phyloP scores from a whole-genome alignment of 2,113 vertebrate species.

The Glaucomys volans region DNA sequence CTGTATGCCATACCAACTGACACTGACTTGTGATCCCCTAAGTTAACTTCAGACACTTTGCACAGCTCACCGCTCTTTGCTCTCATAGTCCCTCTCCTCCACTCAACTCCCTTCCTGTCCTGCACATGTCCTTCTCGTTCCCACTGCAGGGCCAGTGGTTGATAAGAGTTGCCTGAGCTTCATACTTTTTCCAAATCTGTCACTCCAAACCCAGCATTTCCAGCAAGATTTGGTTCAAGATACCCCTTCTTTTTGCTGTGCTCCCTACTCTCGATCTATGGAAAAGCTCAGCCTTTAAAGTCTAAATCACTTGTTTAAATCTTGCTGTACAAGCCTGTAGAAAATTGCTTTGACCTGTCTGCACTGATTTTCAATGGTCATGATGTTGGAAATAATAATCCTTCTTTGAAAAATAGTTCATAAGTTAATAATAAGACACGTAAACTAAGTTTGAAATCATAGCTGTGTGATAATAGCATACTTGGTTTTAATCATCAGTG shows the following conservation, averaged over 20 bases:
- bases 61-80: neutral
- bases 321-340: neutral
- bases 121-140: too few relatives aligned
- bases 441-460: neutral
- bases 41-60: neutral
- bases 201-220: neutral
- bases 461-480: neutral
- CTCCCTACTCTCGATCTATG: neutral
- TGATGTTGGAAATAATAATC: neutral
- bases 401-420: neutral
- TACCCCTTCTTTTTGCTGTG: neutral
- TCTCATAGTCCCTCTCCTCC: neutral
- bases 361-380: neutral
- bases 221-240: neutral
- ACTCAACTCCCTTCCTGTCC: neutral
- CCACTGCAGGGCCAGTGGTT: neutral
- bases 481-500: neutral
- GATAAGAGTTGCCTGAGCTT: neutral
- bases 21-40: neutral
- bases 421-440: neutral
- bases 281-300: neutral
- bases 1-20: rapidly evolving
- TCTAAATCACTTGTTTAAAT: neutral
- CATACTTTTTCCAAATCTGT: neutral
- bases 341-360: constrained; percentile 30